These are phyloP conservation scores for Pararge aegeria DNA, from an alignment of 1,140 invertebrate genomes.

Conservation along the genomic window DNA sequence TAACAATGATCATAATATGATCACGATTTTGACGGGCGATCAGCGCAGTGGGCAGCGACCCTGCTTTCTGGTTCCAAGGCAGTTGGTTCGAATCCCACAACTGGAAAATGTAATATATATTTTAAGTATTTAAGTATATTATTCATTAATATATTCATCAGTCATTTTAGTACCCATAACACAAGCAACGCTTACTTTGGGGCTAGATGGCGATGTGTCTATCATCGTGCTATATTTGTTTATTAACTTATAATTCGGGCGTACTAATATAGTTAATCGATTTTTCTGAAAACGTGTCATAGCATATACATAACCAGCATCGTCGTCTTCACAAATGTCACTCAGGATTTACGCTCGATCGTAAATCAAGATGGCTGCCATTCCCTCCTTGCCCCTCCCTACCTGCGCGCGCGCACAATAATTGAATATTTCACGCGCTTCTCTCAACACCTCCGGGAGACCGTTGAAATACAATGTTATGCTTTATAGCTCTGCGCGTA, in stretches of 20 bases:
- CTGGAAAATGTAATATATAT: too few species aligned
- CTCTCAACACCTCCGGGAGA: slow-evolving; percentile 74
- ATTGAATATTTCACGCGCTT: slow-evolving; percentile 77
- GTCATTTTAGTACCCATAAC: too few species aligned
- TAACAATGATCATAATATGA: too few species aligned
- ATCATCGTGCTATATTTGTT: too few species aligned
- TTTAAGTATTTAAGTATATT: too few species aligned
- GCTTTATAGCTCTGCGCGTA: slow-evolving; percentile 64
- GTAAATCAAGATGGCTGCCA: slow-evolving; percentile 75
- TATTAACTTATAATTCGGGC: background rate
- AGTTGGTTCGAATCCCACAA: too few species aligned
- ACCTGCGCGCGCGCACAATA: slow-evolving; percentile 72
- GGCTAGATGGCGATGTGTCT: too few species aligned
- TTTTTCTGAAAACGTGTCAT: slow-evolving; percentile 64
- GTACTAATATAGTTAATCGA: slow-evolving; percentile 25
- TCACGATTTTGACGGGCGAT: too few species aligned
- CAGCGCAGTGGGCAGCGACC: too few species aligned
- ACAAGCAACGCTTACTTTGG: too few species aligned
- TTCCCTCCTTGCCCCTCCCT: slow-evolving; percentile 40
- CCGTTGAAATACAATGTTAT: slow-evolving; percentile 70
- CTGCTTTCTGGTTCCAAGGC: too few species aligned
- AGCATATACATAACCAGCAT: slow-evolving; percentile 40
- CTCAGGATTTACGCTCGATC: slow-evolving; percentile 72
- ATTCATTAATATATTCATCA: too few species aligned
- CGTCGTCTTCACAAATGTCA: slow-evolving; percentile 72